Evolutionary conservation across 2,888 invertebrate species (phyloP).

Genomic region (Incurvaria masculella): DNA sequence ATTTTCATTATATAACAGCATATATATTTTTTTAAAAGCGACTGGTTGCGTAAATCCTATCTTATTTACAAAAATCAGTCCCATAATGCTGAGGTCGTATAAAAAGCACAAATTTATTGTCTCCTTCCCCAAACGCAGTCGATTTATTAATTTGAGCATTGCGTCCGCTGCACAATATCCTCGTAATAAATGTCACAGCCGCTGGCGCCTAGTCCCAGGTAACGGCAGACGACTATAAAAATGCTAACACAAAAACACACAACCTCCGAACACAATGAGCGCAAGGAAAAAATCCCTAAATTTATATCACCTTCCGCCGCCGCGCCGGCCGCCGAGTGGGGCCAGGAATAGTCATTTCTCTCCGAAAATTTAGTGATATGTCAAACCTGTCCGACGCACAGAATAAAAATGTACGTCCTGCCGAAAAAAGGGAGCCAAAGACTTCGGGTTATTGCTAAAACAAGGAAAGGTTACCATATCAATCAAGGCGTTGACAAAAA

Average conservation of each 20-base stretch:
- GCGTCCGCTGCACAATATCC: constrained; percentile 50
- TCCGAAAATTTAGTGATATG: constrained; percentile 55
- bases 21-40: too few species aligned
- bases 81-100: too few species aligned
- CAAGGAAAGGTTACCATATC: constrained; percentile 53
- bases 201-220: constrained; percentile 55
- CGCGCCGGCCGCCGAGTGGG: constrained; percentile 42
- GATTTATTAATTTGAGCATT: constrained; percentile 50
- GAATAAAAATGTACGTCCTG: constrained; percentile 49
- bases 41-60: too few species aligned
- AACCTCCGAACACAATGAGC: constrained; percentile 39
- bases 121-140: not conserved
- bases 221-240: constrained; percentile 34
- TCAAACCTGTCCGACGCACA: constrained; percentile 49
- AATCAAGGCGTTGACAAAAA: constrained; percentile 55
- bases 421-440: constrained; percentile 34
- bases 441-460: constrained; percentile 52
- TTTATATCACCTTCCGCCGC: constrained; percentile 45
- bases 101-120: not conserved
- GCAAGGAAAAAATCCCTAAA: constrained; percentile 36
- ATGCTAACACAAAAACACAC: constrained; percentile 39
- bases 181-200: constrained; percentile 50
- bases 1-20: too few species aligned
- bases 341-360: constrained; percentile 49
- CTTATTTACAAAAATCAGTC: too few species aligned